Base-by-base conservation (phyloP, 1,140 invertebrate genomes). In the Drosophila lini region DNA sequence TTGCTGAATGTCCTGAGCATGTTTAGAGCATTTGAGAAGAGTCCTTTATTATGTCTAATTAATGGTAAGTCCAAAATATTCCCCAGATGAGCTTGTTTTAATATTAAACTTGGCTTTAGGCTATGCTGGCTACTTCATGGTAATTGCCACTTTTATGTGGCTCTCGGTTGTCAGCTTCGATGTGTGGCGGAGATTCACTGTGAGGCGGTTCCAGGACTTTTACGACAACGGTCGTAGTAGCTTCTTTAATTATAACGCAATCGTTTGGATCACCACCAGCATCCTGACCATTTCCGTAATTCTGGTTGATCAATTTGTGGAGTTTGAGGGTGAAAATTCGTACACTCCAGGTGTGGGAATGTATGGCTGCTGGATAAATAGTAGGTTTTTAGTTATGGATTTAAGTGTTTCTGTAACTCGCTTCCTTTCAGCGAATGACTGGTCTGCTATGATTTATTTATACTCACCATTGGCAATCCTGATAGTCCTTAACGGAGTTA, bases 111-210 rank as follows among this genome's bases (percentile, higher is more conserved):
- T 61, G n/a, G 16, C 34, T 64, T 31, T 67, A 82, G 95, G 95
- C 3, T 94, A 95, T 67, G 92, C 94, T 74, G 93, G 95, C 22
- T 96, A 96, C 91, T 96, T 95, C 92, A 94, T 94, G 52, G 95
- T 96, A 82, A 93, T 96, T 73, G 92, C 94, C 3, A 94, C 95
- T 58, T 96, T 96, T 89, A 95, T 95, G 62, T 97, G 96, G 96
- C 94, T 96, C 74, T 95, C 94, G 79, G 94, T 96, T 8, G 95
- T 96, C 93, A 95, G 96, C 67, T 94, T 95, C 74, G 95, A 97
- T 82, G 94, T 96, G 45, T 96, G 94, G 93, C 94, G 94, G 80
- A 95, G 95, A 56, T 95, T 63, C 15, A 15, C 34, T 0, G 13
- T 36, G 16, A 32, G 11, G 2, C 34, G 95, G 15, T 44, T 92